Percentiles rank a stretch among this genome's conserved stretches.
Conservation (phyloP, 2,888 invertebrate species). For the Pammene aurita region DNA sequence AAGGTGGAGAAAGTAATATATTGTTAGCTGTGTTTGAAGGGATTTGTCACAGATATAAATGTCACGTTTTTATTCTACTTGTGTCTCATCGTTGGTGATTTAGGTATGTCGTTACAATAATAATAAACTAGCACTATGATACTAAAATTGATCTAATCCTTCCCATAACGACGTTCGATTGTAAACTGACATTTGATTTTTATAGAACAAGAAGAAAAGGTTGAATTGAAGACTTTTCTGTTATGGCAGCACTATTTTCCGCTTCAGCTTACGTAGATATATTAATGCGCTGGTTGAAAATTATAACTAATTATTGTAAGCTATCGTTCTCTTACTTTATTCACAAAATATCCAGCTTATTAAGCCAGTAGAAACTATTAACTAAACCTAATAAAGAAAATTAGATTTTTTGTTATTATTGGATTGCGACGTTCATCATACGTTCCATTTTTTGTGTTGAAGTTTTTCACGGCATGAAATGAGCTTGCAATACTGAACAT, state of each 20-base stretch:
- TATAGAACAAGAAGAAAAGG: constrained; percentile 11
- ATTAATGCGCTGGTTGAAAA: neutral
- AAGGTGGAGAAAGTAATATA: constrained; percentile 52
- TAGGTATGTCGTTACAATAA: constrained; percentile 57
- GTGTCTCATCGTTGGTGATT: constrained; percentile 69
- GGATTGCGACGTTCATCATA: neutral
- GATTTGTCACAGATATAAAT: constrained; percentile 58
- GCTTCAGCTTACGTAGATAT: constrained; percentile 49
- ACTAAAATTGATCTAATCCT: constrained; percentile 50
- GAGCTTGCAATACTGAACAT: constrained; percentile 13
- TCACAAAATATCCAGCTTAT: neutral
- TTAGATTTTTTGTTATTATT: neutral
- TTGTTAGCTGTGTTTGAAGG: constrained; percentile 50
- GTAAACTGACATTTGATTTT: constrained; percentile 51
- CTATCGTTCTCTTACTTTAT: neutral
- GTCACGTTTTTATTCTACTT: constrained; percentile 63
- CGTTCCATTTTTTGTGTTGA: constrained; percentile 5
- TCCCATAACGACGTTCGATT: constrained; percentile 56
- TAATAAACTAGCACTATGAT: constrained; percentile 58
- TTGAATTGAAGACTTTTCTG: neutral
- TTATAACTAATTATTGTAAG: neutral
- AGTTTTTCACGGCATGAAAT: neutral
- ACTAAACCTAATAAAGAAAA: neutral
- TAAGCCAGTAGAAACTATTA: neutral
- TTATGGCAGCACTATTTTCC: constrained; percentile 36